phyloP scores from a whole-genome alignment of 2,888 invertebrate species.

The Drosophila lutescens region DNA sequence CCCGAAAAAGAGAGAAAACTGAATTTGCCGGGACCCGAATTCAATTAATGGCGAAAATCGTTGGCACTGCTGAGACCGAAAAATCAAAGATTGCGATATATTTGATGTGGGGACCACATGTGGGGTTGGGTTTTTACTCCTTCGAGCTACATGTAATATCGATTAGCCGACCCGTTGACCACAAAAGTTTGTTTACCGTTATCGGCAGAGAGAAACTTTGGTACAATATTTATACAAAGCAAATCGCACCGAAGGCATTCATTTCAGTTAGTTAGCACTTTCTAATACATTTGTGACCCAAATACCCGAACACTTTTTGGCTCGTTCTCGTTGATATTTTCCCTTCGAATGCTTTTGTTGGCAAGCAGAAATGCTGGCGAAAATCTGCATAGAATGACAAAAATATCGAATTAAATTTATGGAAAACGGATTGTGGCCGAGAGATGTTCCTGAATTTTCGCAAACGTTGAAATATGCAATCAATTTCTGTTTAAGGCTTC shows the following conservation, averaged over 20 bases:
- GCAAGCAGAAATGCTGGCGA: constrained; percentile 1
- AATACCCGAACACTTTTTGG: constrained; percentile 54
- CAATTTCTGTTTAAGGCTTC: constrained; percentile 25
- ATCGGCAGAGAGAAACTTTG: constrained; percentile 19
- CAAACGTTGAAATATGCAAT: constrained; percentile 4
- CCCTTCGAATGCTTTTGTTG: neutral
- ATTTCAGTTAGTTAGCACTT: constrained; percentile 57
- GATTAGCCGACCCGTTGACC: constrained; percentile 36
- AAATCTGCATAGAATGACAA: constrained; percentile 33
- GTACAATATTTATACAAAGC: constrained; percentile 56
- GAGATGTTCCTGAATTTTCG: neutral
- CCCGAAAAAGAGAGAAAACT: constrained; percentile 6
- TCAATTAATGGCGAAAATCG: constrained; percentile 67
- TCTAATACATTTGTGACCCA: constrained; percentile 70
- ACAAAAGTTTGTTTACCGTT: constrained; percentile 34
- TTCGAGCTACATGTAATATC: constrained; percentile 5
- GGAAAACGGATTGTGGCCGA: neutral
- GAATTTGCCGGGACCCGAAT: constrained; percentile 64
- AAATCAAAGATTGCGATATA: constrained; percentile 6
- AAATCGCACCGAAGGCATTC: constrained; percentile 7
- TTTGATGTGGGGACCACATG: constrained; percentile 13
- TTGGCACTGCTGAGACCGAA: constrained; percentile 15
- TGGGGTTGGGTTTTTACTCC: neutral
- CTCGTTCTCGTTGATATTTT: constrained; percentile 22
- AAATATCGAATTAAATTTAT: constrained; percentile 18